Evolutionary conservation across 2,888 invertebrate species (phyloP).

Genomic region (Meiosimyza decipiens): DNA sequence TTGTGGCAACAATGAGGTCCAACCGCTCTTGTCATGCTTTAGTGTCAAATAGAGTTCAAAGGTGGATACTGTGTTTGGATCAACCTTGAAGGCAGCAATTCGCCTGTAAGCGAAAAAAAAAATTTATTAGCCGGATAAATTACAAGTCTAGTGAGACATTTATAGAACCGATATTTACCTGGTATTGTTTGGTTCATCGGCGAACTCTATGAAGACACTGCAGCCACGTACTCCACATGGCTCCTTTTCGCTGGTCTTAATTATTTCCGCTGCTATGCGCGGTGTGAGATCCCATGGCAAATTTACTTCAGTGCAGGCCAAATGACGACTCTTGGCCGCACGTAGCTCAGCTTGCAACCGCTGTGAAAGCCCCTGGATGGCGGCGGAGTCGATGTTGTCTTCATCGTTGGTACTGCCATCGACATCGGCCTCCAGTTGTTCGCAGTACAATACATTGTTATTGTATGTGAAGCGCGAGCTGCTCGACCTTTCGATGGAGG

Average conservation of each 20-base stretch:
- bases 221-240: slow-evolving; percentile 91
- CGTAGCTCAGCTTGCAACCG: slow-evolving; percentile 83
- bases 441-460: slow-evolving; percentile 45
- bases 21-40: slow-evolving; percentile 86
- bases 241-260: slow-evolving; percentile 86
- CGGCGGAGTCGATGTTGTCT: slow-evolving; percentile 59
- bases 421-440: slow-evolving; percentile 41
- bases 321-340: slow-evolving; percentile 81
- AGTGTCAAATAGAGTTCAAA: slow-evolving; percentile 91
- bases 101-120: slow-evolving; percentile 66
- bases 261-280: slow-evolving; percentile 81
- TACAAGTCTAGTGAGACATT: neutral
- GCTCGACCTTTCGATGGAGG: slow-evolving; percentile 26
- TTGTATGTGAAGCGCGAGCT: slow-evolving; percentile 40
- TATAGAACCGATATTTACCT: slow-evolving; percentile 60
- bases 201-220: slow-evolving; percentile 85
- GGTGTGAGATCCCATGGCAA: slow-evolving; percentile 85
- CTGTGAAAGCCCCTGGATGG: slow-evolving; percentile 73
- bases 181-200: slow-evolving; percentile 73
- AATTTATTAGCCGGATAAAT: slow-evolving; percentile 12
- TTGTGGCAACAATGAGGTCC: slow-evolving; percentile 88
- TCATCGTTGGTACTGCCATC: slow-evolving; percentile 46
- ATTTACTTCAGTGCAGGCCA: slow-evolving; percentile 86
- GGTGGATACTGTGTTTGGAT: slow-evolving; percentile 87
- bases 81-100: slow-evolving; percentile 86